Conservation (phyloP, 2,888 invertebrate species). For the Metallyticus violacea region DNA sequence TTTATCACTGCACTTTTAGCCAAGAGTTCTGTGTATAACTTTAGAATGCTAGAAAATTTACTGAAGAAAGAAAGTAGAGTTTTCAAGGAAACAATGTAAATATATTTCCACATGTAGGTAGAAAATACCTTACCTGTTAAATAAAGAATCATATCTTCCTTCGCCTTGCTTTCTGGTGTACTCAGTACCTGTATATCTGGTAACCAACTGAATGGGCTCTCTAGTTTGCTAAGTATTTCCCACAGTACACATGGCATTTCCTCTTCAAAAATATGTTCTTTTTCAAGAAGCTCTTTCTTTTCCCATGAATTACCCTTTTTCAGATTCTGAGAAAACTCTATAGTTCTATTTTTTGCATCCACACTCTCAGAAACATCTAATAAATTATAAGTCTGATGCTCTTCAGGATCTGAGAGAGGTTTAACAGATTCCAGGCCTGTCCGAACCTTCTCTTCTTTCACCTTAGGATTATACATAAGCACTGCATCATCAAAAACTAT, state of each 20-base stretch:
- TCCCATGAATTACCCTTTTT: not conserved
- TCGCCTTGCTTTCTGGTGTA: not conserved
- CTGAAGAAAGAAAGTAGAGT: no score
- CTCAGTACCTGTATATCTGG: not conserved
- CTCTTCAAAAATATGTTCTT: not conserved
- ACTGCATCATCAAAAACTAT: not conserved
- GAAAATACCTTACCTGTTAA: not conserved
- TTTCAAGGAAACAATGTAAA: no score
- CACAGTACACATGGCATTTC: not conserved
- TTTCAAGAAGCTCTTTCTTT: not conserved
- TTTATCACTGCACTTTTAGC: no score
- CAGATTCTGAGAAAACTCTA: not conserved
- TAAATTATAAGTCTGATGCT: not conserved
- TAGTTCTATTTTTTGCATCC: not conserved
- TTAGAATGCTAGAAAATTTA: no score
- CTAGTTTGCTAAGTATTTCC: not conserved
- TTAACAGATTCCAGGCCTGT: not conserved
- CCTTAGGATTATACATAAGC: not conserved
- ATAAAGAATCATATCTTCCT: not conserved
- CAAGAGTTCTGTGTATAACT: no score
- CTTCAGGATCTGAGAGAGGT: not conserved
- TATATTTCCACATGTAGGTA: no score
- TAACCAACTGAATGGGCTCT: not conserved
- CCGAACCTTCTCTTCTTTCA: not conserved
- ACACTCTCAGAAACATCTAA: not conserved